These are phyloP conservation scores for Beris chalybata DNA, from an alignment of 2,888 invertebrate genomes.

Conservation along the genomic window DNA sequence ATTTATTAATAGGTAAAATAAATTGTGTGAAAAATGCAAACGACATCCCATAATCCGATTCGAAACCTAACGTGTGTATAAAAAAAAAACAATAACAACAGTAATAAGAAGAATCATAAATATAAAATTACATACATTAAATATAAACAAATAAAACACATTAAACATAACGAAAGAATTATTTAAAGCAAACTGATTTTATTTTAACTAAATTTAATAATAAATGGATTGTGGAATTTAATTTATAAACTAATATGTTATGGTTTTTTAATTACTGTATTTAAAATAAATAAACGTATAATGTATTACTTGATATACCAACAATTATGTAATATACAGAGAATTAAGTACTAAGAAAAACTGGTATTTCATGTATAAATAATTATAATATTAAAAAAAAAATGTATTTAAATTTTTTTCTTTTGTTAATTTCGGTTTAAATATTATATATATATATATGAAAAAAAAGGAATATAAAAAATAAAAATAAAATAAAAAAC, in stretches of 20 bases:
- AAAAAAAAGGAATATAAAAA: slow-evolving; percentile 14
- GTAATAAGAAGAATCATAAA: no score
- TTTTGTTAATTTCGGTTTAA: slow-evolving; percentile 19
- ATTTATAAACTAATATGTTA: slow-evolving; percentile 17
- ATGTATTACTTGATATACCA: slow-evolving; percentile 18
- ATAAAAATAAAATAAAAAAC: slow-evolving; percentile 1
- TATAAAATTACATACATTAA: no score
- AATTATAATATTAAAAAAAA: not conserved
- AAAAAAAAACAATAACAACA: no score
- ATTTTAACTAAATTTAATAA: not conserved
- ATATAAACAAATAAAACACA: no score
- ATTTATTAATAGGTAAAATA: no score
- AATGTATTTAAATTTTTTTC: slow-evolving; percentile 18
- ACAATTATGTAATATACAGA: slow-evolving; percentile 23
- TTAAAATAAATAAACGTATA: slow-evolving; percentile 13
- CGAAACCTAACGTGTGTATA: no score
- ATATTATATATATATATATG: slow-evolving; percentile 20
- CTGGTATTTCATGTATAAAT: slow-evolving; percentile 17
- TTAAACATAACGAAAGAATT: not conserved
- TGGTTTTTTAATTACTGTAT: not conserved
- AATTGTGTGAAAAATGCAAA: no score
- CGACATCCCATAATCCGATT: no score
- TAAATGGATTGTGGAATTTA: slow-evolving; percentile 1
- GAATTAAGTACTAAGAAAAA: slow-evolving; percentile 23
- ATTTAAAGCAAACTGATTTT: not conserved